Conservation (phyloP, 1,140 invertebrate genomes). For the Drosophila tsacasi region DNA sequence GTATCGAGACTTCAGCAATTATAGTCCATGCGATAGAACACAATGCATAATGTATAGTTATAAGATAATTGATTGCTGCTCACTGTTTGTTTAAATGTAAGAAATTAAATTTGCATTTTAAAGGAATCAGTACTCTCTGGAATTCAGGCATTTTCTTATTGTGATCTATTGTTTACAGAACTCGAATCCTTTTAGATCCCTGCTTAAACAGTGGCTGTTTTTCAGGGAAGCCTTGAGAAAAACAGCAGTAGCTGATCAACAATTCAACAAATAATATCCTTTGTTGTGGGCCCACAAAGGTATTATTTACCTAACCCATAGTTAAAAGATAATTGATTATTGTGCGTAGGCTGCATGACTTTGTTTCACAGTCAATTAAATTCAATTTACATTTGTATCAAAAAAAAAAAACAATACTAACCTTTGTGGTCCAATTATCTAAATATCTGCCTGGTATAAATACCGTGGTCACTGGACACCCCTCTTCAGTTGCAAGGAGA, state of each 20-base stretch:
- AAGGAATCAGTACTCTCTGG: background rate
- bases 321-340: slow-evolving; percentile 18
- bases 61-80: background rate
- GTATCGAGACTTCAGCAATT: slow-evolving; percentile 12
- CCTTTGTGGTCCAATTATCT: background rate
- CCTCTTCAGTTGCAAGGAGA: background rate
- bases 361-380: slow-evolving; percentile 10
- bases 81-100: background rate
- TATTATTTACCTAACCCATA: background rate
- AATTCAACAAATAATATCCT: slow-evolving; percentile 15
- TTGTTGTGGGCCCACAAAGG: background rate
- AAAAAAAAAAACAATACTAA: background rate
- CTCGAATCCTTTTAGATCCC: background rate
- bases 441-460: background rate
- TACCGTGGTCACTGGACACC: background rate
- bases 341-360: slow-evolving; percentile 10
- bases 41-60: background rate
- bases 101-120: background rate
- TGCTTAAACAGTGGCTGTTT: background rate
- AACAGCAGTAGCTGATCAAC: background rate
- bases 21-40: background rate
- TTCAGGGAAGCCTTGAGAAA: background rate
- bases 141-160: background rate
- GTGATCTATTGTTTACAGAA: background rate
- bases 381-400: background rate